phyloP scores from a whole-genome alignment of 2,888 invertebrate genomes.

The Epirrhoe alternata region DNA sequence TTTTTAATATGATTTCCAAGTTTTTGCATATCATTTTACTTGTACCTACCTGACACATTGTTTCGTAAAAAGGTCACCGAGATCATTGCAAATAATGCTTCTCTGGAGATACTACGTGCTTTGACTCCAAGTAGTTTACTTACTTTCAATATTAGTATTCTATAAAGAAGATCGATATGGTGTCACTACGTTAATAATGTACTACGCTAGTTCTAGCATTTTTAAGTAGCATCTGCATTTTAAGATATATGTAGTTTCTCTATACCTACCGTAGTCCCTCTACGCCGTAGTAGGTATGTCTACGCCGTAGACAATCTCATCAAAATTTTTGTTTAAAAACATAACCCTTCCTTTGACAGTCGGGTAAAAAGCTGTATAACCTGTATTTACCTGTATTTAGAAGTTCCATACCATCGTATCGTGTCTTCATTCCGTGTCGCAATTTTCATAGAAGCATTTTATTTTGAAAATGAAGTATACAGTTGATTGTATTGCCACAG shows the following conservation, averaged over 20 bases:
- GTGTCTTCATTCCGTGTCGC: too few species aligned
- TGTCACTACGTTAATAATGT: slow-evolving; percentile 17
- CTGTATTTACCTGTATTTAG: too few species aligned
- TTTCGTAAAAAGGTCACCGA: not conserved
- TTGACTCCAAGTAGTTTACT: slow-evolving; percentile 1
- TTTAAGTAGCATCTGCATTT: not conserved
- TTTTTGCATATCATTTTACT: too few species aligned
- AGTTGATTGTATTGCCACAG: slow-evolving; percentile 27
- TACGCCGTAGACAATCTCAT: not conserved
- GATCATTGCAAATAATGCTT: not conserved
- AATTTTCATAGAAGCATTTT: slow-evolving; percentile 2
- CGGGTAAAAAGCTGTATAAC: too few species aligned
- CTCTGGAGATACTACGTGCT: not conserved
- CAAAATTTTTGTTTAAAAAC: too few species aligned
- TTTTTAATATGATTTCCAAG: too few species aligned
- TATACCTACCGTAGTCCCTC: slow-evolving; percentile 4
- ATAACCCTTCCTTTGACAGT: too few species aligned
- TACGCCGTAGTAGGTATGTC: not conserved
- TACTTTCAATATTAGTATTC: slow-evolving; percentile 4
- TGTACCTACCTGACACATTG: not conserved
- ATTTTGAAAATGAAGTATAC: slow-evolving; percentile 24
- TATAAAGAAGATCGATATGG: not conserved
- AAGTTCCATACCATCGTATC: too few species aligned
- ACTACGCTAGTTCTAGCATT: not conserved
- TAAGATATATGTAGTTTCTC: not conserved